Evolutionary conservation across 2,797 vertebrate species (phyloP).

Genomic region (Scolopax bukidnonensis): DNA sequence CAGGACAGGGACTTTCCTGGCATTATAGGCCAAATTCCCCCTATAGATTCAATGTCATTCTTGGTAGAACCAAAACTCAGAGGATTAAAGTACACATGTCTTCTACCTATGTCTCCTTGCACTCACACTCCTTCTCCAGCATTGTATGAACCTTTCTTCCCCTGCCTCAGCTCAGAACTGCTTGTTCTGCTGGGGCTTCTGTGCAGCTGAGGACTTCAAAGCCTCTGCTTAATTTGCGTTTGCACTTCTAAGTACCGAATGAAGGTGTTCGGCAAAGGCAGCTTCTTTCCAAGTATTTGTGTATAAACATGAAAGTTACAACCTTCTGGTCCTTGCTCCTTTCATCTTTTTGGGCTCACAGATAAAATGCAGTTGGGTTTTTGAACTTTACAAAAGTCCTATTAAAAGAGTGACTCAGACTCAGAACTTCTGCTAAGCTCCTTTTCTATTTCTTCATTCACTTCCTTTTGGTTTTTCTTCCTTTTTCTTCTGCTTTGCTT

Average conservation of each 20-base stretch:
- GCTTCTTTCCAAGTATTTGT: slow-evolving; percentile 40
- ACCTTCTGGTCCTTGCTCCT: slow-evolving; percentile 36
- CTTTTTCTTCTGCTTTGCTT: background rate
- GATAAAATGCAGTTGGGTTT: slow-evolving; percentile 43
- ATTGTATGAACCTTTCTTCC: background rate
- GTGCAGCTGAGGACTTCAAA: slow-evolving; percentile 50
- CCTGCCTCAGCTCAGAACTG: slow-evolving; percentile 12
- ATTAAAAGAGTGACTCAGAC: slow-evolving; percentile 16
- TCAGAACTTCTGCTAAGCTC: background rate
- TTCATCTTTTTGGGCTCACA: slow-evolving; percentile 52
- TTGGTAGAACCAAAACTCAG: background rate
- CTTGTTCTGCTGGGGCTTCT: slow-evolving; percentile 46
- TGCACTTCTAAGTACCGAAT: slow-evolving; percentile 50
- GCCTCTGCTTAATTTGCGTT: slow-evolving; percentile 57
- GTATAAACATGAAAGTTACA: slow-evolving; percentile 71
- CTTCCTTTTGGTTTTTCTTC: background rate
- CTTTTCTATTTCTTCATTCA: background rate
- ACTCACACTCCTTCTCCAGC: background rate
- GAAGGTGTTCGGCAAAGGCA: slow-evolving; percentile 29
- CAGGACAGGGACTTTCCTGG: background rate
- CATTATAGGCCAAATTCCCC: background rate
- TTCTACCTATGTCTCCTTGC: background rate
- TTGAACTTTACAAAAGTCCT: slow-evolving; percentile 47
- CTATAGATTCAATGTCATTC: background rate
- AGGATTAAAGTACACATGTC: background rate